These are phyloP conservation scores for Patella pellucida DNA, from an alignment of 2,888 invertebrate genomes.

Conservation along the genomic window DNA sequence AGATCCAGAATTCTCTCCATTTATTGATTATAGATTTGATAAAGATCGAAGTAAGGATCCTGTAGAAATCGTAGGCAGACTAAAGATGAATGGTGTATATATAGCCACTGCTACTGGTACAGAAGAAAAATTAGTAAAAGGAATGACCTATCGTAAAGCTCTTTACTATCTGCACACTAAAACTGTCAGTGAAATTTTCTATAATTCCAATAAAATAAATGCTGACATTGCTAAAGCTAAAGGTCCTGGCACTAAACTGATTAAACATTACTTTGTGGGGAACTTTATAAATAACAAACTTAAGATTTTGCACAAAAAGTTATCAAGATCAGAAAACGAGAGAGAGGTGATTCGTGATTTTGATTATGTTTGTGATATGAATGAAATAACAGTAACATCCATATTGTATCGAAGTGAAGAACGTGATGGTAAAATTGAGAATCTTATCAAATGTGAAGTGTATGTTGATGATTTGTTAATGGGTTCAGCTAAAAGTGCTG, in stretches of 20 bases:
- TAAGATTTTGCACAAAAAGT: background rate
- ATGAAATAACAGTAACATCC: background rate
- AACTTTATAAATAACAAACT: background rate
- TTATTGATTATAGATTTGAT: background rate
- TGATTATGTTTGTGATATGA: background rate
- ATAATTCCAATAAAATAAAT: background rate
- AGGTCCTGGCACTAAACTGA: no score
- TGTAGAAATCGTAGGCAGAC: background rate
- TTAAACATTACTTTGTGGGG: background rate
- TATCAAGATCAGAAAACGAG: background rate
- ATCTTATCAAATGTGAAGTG: background rate
- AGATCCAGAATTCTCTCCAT: background rate
- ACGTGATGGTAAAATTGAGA: background rate
- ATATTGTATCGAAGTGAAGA: background rate
- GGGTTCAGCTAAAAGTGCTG: background rate
- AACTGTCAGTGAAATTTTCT: constrained; percentile 3
- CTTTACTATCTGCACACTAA: background rate
- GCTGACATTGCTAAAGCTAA: background rate
- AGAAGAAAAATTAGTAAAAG: background rate
- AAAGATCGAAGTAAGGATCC: background rate
- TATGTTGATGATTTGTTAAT: background rate
- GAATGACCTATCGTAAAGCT: background rate
- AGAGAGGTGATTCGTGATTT: constrained; percentile 1
- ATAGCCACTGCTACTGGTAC: background rate
- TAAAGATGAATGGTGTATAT: background rate